Evolutionary conservation across 2,888 invertebrate species (phyloP).

Genomic region (Pherbina coryleti): DNA sequence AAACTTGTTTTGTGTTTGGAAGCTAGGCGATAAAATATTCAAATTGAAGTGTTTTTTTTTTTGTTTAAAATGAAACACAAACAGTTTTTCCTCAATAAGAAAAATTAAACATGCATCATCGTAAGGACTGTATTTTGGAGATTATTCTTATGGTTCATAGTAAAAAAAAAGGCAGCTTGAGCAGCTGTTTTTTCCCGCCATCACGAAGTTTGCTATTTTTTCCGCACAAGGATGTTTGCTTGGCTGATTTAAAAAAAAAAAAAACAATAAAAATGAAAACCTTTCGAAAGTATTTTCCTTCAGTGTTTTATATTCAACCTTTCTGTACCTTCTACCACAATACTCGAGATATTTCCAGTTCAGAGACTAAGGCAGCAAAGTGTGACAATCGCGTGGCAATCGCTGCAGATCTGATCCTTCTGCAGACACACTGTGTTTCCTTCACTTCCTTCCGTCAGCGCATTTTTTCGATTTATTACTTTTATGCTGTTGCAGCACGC

Average conservation of each 20-base stretch:
- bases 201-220: no score
- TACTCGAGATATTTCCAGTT: constrained; percentile 24
- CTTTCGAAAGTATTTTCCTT: neutral
- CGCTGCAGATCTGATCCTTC: constrained; percentile 45
- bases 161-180: neutral
- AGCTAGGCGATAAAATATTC: no score
- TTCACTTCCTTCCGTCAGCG: constrained; percentile 16
- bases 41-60: no score
- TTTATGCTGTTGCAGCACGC: constrained; percentile 18
- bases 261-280: neutral
- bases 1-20: no score
- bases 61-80: no score
- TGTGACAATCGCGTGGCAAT: constrained; percentile 56
- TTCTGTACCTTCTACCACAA: neutral
- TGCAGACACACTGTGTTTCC: constrained; percentile 13
- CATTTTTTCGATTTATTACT: constrained; percentile 23
- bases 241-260: neutral
- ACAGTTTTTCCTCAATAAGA: no score
- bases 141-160: no score
- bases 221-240: neutral
- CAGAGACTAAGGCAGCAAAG: constrained; percentile 45
- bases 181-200: constrained; percentile 17
- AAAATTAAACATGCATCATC: no score
- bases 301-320: no score
- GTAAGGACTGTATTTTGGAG: neutral